Evolutionary conservation across 2,113 vertebrate species (phyloP), one percentile per base, ranked within the genome.

Genomic region (Malurus alboscapulatus): DNA sequence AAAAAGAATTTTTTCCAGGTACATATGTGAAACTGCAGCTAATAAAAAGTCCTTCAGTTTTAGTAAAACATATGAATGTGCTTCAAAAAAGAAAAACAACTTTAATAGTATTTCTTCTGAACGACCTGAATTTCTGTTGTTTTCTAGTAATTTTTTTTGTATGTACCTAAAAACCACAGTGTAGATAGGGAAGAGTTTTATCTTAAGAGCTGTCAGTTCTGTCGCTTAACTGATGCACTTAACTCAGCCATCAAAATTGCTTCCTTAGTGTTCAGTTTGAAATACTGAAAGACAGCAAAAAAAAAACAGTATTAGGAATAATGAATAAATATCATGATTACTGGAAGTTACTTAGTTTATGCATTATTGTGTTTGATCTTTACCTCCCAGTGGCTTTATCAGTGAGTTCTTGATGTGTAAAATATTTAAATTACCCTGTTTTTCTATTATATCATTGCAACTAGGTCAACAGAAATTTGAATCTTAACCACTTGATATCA

Each of bases 381-480:
- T 77, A 77, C 42, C 38, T 93, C 83, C 44, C 62, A 7, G 18
- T 38, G 24, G 75, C 55, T 83, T 89, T 93, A 53, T 86, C 42
- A 27, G 24, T 73, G 77, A 55, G 45, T 44, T 95, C 67, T 94
- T 93, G 54, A 62, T 93, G 26, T 85, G 54, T 57, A 91, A 76
- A 93, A 91, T 90, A 91, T 83, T 92, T 67, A 63, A 85, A 80
- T 69, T 76, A 77, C 22, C 38, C 10, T 17, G 45, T 66, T 93
- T 77, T 79, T 22, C 26, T 69, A 15, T 66, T 73, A 85, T 62
- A 88, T 92, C 51, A 48, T 76, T 89, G 69, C 32, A 95, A 79
- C 58, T 95, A 76, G 81, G 94, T 92, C 89, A 95, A 78, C 63
- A 87, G 77, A 91, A 96, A 89, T 92, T 84, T 54, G 81, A 85